Evolutionary conservation across 2,888 invertebrate genomes (phyloP).

Genomic region (Sphinx pinastri): DNA sequence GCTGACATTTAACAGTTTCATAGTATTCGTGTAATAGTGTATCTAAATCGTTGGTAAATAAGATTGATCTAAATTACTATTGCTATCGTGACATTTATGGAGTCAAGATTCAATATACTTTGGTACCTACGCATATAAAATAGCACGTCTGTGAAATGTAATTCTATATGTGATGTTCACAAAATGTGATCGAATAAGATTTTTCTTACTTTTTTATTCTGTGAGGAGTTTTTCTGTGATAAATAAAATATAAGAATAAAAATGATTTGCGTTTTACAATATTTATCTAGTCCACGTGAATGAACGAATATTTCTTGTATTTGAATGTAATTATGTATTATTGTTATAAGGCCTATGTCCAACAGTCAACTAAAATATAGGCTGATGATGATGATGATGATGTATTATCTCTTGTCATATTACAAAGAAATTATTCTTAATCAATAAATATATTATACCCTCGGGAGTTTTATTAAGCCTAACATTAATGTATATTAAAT

Average conservation of each 20-base stretch:
- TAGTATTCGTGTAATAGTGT: not conserved
- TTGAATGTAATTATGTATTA: not conserved
- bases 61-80: not conserved
- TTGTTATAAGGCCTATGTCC: too few species aligned
- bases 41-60: not conserved
- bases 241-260: too few species aligned
- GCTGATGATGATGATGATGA: too few species aligned
- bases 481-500: slow-evolving; percentile 2
- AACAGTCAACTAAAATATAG: too few species aligned
- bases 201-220: too few species aligned
- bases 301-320: not conserved
- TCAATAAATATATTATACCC: not conserved
- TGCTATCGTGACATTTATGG: not conserved
- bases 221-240: too few species aligned
- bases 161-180: too few species aligned
- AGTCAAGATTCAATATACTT: not conserved
- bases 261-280: too few species aligned
- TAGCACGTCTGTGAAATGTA: too few species aligned
- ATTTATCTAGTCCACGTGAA: not conserved
- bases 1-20: slow-evolving; percentile 19
- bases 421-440: slow-evolving; percentile 1
- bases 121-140: not conserved
- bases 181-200: too few species aligned
- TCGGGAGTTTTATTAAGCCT: not conserved
- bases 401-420: not conserved